Evolutionary conservation across 2,797 vertebrate species (phyloP).

Genomic region (Acridotheres tristis): DNA sequence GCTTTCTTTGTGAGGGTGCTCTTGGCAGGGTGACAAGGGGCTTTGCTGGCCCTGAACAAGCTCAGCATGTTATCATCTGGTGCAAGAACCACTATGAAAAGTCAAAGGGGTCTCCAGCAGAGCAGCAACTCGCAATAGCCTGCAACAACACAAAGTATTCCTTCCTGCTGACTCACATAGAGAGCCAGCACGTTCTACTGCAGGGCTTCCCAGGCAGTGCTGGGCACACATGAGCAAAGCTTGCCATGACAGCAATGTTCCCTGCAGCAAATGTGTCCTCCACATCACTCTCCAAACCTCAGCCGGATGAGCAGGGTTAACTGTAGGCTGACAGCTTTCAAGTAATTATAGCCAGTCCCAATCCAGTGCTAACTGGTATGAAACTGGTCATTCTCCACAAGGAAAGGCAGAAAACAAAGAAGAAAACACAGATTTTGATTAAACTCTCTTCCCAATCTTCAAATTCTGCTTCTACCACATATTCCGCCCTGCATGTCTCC

Average conservation of each 20-base stretch:
- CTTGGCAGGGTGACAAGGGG: background rate
- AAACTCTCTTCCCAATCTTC: background rate
- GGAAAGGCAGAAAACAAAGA: background rate
- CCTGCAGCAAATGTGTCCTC: background rate
- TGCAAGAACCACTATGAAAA: background rate
- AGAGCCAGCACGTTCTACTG: background rate
- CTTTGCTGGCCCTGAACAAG: background rate
- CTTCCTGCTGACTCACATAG: rapidly evolving
- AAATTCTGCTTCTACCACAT: background rate
- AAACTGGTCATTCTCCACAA: background rate
- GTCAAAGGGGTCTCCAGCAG: background rate
- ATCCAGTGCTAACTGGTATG: background rate
- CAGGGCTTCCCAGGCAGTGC: background rate
- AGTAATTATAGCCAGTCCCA: background rate
- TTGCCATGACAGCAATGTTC: background rate
- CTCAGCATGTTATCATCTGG: rapidly evolving
- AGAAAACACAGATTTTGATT: background rate
- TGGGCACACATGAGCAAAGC: background rate
- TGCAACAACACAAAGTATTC: background rate
- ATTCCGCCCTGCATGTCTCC: background rate
- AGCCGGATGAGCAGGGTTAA: background rate
- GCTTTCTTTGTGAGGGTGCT: background rate
- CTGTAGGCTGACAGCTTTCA: background rate
- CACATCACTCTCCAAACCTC: background rate
- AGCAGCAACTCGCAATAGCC: background rate